Conservation (phyloP, 2,797 vertebrate species). For the Lacerta bilineata region DNA sequence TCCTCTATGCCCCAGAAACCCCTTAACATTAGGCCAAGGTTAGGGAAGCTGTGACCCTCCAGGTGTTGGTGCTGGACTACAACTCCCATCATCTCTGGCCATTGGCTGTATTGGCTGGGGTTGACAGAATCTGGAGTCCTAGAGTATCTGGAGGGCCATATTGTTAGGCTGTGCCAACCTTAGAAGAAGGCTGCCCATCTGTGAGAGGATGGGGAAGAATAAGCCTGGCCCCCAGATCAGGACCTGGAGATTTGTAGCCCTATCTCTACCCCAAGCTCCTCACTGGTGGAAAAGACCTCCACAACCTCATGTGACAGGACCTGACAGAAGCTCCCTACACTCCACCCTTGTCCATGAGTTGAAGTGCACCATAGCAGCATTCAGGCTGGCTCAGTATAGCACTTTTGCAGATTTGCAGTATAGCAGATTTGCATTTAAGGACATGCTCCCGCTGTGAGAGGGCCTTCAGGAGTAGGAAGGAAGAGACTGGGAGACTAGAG, state of each 20-base stretch:
- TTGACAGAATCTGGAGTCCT: no score
- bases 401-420: background rate
- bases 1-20: no score
- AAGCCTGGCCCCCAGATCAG: background rate
- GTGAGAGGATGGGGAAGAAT: background rate
- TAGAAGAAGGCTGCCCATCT: no score
- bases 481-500: background rate
- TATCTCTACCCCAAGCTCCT: background rate
- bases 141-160: no score
- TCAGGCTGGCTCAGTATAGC: background rate
- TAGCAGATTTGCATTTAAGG: background rate
- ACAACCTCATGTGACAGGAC: background rate
- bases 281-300: background rate
- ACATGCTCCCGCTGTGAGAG: no score
- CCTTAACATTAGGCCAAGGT: no score
- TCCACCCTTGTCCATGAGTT: background rate
- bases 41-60: no score
- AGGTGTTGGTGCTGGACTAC: no score
- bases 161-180: no score
- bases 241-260: background rate
- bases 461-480: background rate
- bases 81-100: no score
- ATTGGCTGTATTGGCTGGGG: no score
- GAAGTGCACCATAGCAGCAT: background rate
- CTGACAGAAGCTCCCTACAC: background rate